A percentile compares a stretch with the other conserved stretches of the same genome.
phyloP scores from a whole-genome alignment of 92 coral and sea anemone species.

The Heteractis magnifica region DNA sequence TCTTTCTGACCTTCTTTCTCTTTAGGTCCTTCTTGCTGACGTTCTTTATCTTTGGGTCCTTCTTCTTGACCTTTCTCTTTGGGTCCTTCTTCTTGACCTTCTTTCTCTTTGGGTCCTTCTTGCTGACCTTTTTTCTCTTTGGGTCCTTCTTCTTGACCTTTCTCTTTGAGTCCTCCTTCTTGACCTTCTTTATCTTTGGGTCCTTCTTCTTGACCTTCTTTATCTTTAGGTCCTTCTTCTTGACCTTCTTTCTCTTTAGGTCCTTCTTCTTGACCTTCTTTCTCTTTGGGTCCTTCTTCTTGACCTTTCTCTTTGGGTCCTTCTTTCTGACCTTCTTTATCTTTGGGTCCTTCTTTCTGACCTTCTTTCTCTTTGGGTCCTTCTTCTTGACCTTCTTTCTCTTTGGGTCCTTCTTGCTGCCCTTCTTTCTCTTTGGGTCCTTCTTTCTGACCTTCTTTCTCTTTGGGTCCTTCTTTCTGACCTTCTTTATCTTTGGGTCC shows the following conservation, averaged over 20 bases:
- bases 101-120: no score
- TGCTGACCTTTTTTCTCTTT: not conserved
- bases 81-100: not conserved
- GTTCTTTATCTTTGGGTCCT: not conserved
- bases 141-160: not conserved
- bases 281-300: not conserved
- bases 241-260: not conserved
- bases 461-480: not conserved
- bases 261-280: no score
- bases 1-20: not conserved
- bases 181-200: not conserved
- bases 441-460: no score
- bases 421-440: no score
- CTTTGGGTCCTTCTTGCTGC: no score
- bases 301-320: not conserved
- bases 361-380: no score
- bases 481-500: not conserved
- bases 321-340: no score
- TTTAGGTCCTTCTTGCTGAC: not conserved
- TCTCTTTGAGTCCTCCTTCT: no score
- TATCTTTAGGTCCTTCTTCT: not conserved
- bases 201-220: not conserved
- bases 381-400: no score
- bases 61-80: not conserved
- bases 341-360: no score